Evolutionary conservation across 2,797 vertebrate genomes (phyloP).

Genomic region (Centroberyx gerrardi): DNA sequence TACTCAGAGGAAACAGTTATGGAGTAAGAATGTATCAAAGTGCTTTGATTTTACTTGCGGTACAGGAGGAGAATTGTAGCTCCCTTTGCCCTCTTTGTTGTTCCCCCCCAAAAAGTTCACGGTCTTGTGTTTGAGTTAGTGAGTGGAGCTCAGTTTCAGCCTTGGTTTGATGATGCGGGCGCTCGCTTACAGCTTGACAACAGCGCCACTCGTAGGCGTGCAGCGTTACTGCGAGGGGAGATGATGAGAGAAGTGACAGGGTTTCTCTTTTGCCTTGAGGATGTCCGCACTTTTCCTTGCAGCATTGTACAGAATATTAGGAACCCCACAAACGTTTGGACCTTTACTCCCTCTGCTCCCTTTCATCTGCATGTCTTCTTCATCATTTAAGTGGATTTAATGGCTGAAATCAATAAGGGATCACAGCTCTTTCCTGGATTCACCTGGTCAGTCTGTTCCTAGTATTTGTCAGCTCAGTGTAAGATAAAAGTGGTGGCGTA

Average conservation of each 20-base stretch:
- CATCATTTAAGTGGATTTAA: too few relatives aligned
- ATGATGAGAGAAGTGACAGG: too few relatives aligned
- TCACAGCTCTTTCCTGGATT: neutral
- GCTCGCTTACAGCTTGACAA: constrained; percentile 57
- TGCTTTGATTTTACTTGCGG: constrained; percentile 46
- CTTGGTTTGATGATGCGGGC: neutral
- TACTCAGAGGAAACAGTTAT: constrained; percentile 62
- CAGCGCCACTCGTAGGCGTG: constrained; percentile 72
- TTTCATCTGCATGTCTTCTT: too few relatives aligned
- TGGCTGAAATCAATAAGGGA: neutral
- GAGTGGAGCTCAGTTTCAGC: constrained; percentile 20
- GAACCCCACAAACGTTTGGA: neutral
- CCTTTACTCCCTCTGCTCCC: neutral
- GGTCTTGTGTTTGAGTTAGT: constrained; percentile 18
- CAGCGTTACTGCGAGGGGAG: constrained; percentile 47
- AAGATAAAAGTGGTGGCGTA: neutral
- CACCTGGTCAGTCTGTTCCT: neutral
- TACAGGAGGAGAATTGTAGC: constrained; percentile 49
- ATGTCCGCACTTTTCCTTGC: too few relatives aligned
- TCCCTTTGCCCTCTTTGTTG: neutral
- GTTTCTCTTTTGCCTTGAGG: too few relatives aligned
- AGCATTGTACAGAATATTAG: too few relatives aligned
- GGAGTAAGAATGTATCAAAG: constrained; percentile 49
- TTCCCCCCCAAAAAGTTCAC: constrained; percentile 17
- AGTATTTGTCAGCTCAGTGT: neutral